Evolutionary conservation across 2,797 vertebrate species (phyloP).

Genomic region (Telmatherina bonti): DNA sequence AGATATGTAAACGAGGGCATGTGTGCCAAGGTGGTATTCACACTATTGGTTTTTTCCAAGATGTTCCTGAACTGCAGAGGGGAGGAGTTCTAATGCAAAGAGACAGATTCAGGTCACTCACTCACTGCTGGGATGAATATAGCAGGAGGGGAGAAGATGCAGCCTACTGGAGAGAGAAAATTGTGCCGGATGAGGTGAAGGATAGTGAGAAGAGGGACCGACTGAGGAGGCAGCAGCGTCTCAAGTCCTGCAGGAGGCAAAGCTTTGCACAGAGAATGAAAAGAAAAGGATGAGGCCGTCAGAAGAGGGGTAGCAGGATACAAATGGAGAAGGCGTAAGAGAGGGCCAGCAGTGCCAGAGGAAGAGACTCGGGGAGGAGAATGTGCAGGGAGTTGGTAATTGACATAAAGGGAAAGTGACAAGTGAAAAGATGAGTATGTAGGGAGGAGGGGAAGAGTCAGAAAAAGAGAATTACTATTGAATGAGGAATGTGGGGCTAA

Average conservation of each 20-base stretch:
- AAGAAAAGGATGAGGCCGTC: constrained; percentile 27
- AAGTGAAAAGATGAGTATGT: constrained; percentile 71
- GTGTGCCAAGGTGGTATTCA: constrained; percentile 55
- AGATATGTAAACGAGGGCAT: constrained; percentile 40
- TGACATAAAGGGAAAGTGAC: constrained; percentile 78
- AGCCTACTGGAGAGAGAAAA: constrained; percentile 39
- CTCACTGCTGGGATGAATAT: constrained; percentile 69
- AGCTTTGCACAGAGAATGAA: constrained; percentile 18
- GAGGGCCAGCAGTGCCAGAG: constrained; percentile 33
- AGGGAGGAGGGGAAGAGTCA: constrained; percentile 57
- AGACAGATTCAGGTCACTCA: constrained; percentile 89
- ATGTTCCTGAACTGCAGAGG: constrained; percentile 63
- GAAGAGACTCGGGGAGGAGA: constrained; percentile 41
- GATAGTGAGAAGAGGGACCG: constrained; percentile 20
- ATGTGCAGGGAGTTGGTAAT: constrained; percentile 58
- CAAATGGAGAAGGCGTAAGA: constrained; percentile 47
- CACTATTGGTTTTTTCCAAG: constrained; percentile 68
- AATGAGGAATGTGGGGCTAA: constrained; percentile 51
- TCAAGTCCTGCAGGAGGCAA: constrained; percentile 38
- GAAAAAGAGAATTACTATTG: constrained; percentile 68
- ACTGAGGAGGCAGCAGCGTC: constrained; percentile 14
- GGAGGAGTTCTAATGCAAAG: constrained; percentile 78
- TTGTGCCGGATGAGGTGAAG: constrained; percentile 44
- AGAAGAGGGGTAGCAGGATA: constrained; percentile 32
- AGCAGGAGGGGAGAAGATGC: constrained; percentile 64